Evolutionary conservation across 1,140 invertebrate species (phyloP).

Genomic region (Lethocerus indicus): DNA sequence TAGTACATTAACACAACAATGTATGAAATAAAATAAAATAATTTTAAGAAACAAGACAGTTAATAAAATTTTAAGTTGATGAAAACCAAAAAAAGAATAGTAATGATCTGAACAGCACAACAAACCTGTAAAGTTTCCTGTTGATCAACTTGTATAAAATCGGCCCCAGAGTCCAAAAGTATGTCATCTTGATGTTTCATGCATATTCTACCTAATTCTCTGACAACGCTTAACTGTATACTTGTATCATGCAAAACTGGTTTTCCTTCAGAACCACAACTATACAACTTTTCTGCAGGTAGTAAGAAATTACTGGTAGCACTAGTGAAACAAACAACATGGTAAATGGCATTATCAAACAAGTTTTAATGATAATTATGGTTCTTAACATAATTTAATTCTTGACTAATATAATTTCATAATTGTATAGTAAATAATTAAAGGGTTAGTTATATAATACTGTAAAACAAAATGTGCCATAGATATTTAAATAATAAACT

Average conservation of each 20-base stretch:
- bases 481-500: no score
- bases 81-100: not conserved
- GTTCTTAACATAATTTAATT: no score
- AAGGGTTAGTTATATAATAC: no score
- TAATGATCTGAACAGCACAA: not conserved
- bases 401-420: no score
- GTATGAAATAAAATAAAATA: not conserved
- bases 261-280: slow-evolving; percentile 40
- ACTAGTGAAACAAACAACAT: no score
- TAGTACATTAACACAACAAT: not conserved
- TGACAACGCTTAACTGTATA: slow-evolving; percentile 42
- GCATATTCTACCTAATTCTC: slow-evolving; percentile 22
- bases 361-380: no score
- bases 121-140: slow-evolving; percentile 17
- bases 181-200: slow-evolving; percentile 22
- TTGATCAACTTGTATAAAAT: slow-evolving; percentile 14
- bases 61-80: not conserved
- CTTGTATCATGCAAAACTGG: slow-evolving; percentile 71
- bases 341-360: no score
- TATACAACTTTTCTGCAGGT: slow-evolving; percentile 43
- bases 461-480: no score
- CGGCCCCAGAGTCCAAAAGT: slow-evolving; percentile 23
- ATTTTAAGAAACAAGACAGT: not conserved
- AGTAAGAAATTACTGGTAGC: no score
- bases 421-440: no score